Conservation (phyloP, 2,113 vertebrate genomes). For the Chaetodon trifascialis region DNA sequence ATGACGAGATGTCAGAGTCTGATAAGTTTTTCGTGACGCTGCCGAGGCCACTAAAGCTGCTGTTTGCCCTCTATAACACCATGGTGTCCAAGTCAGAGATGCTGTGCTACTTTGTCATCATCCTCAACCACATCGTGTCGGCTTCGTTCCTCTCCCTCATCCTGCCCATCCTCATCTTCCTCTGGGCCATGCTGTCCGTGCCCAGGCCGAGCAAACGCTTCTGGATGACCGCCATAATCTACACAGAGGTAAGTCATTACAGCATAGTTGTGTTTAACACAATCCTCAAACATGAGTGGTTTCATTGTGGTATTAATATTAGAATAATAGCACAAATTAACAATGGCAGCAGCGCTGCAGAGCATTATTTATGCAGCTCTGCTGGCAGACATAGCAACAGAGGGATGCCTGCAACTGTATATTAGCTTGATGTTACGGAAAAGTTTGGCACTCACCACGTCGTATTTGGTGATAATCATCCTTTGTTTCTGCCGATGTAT, state of each 20-base stretch:
- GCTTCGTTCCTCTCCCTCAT: constrained; percentile 80
- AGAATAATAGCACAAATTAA: no score
- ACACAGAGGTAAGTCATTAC: constrained; percentile 82
- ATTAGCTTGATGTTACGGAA: no score
- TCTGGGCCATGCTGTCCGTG: constrained; percentile 84
- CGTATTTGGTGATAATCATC: not conserved
- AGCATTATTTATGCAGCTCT: no score
- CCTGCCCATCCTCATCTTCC: constrained; percentile 84
- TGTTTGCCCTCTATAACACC: constrained; percentile 79
- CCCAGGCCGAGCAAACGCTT: constrained; percentile 85
- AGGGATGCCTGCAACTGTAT: no score
- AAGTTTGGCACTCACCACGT: not conserved
- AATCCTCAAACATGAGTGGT: not conserved
- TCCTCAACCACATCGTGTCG: constrained; percentile 84
- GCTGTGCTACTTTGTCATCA: constrained; percentile 82
- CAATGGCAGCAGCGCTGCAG: no score
- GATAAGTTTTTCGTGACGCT: constrained; percentile 78
- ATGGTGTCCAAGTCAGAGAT: constrained; percentile 82
- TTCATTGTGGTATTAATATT: no score
- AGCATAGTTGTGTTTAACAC: not conserved
- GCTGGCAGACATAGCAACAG: no score
- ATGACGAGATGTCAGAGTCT: constrained; percentile 76
- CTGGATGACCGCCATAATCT: constrained; percentile 86
- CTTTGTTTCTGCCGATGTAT: not conserved
- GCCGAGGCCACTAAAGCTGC: constrained; percentile 73